Base-by-base conservation (phyloP, 2,888 invertebrate genomes). In the Ptychoptera contaminata region DNA sequence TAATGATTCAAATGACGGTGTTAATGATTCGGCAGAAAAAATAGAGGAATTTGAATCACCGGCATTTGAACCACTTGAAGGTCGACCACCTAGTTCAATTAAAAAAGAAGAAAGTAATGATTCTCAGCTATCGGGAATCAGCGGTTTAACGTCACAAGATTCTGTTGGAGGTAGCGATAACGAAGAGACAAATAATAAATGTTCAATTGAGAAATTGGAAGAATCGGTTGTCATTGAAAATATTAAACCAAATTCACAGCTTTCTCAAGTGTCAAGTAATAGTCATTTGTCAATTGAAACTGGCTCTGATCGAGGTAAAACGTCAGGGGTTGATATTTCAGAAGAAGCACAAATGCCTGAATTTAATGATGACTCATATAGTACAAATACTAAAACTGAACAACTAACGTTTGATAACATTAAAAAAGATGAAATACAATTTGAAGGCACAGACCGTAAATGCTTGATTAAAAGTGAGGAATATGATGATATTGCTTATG, bases 41-140 rank as follows among this genome's bases (percentile, higher is more conserved):
- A 67, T 63, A 51, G 77, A 75, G 43, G 76, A 72, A 54, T 77
- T 77, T 52, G 76, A 76, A 45, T 77, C 78, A 44, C 79, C 79
- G 1, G 72, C 73, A 1, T 79, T 78, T 58, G 79, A 79, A 54
- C 77, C 75, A 1, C 61, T 78, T 16, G 72, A 72, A 48, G 69
- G 45, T 65, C 49, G 60, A 57, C 55, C 40, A 12, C 14, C 31
- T n/a, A 42, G 30, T 36, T 43, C 42, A 59, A 59, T 51, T 6
- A 58, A 65, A 46, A 64, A 67, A 40, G 72, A 72, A 30, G 72
- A 72, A 36, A 71, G 67, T 55, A 66, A 70, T 39, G 72, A 74
- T 55, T 74, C 74, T 3, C 70, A 75, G 56, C 54, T 75, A 36
- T 74, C 77, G 10, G 72, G 70, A 38, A 68, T 75, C 4, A 67